Conservation (phyloP, 2,888 invertebrate genomes). For the Uropetala carovei region DNA sequence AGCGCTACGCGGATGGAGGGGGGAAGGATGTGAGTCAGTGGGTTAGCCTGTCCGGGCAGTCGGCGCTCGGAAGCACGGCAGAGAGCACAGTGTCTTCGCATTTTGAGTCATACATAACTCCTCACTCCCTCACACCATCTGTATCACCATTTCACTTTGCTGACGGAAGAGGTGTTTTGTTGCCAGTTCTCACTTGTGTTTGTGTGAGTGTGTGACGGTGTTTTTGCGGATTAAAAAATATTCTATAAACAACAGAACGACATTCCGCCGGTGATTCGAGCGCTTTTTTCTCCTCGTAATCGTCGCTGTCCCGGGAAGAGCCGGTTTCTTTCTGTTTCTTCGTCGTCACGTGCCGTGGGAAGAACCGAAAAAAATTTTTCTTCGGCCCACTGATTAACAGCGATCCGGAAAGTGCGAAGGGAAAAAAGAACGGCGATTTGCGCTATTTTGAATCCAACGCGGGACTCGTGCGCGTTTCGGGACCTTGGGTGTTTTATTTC, state of each 20-base stretch:
- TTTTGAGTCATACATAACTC: slow-evolving; percentile 19
- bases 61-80: slow-evolving; percentile 60
- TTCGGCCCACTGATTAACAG: no score
- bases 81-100: slow-evolving; percentile 15
- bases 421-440: no score
- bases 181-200: background rate
- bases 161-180: background rate
- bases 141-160: background rate
- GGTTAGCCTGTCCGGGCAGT: slow-evolving; percentile 70
- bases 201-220: background rate
- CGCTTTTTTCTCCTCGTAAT: no score
- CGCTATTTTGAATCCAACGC: no score
- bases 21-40: slow-evolving; percentile 71
- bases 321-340: background rate
- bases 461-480: no score
- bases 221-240: background rate
- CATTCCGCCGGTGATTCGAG: background rate
- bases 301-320: background rate
- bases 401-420: no score
- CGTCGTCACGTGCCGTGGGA: no score
- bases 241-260: background rate
- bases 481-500: no score
- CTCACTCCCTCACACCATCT: background rate
- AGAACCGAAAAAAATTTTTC: no score
- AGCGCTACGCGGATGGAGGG: slow-evolving; percentile 20